Base-by-base conservation (phyloP, 2,888 invertebrate genomes). In the Andricus quercusramuli region DNA sequence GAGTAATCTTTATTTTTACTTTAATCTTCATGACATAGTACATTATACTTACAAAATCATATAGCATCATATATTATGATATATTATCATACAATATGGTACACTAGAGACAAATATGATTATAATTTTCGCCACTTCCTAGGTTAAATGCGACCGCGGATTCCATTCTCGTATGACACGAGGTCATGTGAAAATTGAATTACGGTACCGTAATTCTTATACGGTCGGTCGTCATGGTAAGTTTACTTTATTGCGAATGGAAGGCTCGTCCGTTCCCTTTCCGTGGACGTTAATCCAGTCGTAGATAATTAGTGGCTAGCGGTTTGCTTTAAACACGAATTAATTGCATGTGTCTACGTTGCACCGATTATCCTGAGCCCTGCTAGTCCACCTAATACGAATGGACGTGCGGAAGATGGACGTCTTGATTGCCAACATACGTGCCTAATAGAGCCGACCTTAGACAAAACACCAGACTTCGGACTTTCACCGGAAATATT, bases 391-490 rank as follows among this genome's bases (percentile, higher is more conserved):
- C 62, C 25, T 62, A 41, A 41, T 37, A n/a, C 15, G 41, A 47
- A 47, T n/a, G 25, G 41, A 44, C 22, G 11, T 68, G 4, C n/a
- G 11, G 44, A 44, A 68, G 15, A 68, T 44, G 22, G 6, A 68
- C n/a, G 25, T 17, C 4, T 66, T 37, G 66, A 66, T 66, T 66
- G 2, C n/a, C 66, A 66, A 66, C 11, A 37, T 37, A 37, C 66
- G 66, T 66, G 66, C 66, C n/a, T 66, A 41, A 66, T n/a, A n/a
- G 20, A 37, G 37, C n/a, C 37, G 66, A 66, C 66, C 66, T 66
- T 41, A 66, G 41, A 66, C 66, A 66, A 66, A 66, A 66, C 66
- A 65, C 8, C 29, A 32, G 20, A 65, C 65, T 25, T 32, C 32
- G 15, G 25, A 17, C 65, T 65, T 65, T 65, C 65, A 32, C 65